phyloP scores from a whole-genome alignment of 2,797 vertebrate species.

The Gymnothorax javanicus region DNA sequence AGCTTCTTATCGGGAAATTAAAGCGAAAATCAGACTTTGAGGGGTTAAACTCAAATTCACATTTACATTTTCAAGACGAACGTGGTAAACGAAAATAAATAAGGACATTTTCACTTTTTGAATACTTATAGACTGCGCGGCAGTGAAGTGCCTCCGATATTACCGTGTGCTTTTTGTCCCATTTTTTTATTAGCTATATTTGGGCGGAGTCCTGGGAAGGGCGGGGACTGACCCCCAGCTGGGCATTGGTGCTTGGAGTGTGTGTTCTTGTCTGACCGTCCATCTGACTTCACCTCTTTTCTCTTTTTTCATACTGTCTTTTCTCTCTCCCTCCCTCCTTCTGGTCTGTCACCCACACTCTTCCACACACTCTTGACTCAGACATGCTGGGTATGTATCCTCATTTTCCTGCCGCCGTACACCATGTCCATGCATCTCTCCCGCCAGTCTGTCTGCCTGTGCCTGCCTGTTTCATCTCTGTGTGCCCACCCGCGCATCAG shows the following conservation, averaged over 20 bases:
- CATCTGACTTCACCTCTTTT: constrained; percentile 71
- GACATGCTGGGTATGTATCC: constrained; percentile 90
- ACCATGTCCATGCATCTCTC: constrained; percentile 19
- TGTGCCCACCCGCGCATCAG: constrained; percentile 54
- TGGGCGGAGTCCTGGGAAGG: background rate
- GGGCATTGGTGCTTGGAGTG: background rate
- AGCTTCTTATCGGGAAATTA: no score
- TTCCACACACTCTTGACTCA: constrained; percentile 73
- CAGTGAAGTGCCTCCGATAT: background rate
- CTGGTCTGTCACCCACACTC: constrained; percentile 54
- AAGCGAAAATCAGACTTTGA: no score
- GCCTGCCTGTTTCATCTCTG: constrained; percentile 64
- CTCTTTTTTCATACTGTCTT: constrained; percentile 43
- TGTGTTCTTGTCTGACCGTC: constrained; percentile 52
- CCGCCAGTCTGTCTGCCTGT: constrained; percentile 50
- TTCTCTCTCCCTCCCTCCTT: constrained; percentile 53
- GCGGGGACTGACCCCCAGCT: background rate
- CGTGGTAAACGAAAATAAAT: no score
- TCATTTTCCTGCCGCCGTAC: constrained; percentile 43
- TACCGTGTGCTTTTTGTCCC: background rate
- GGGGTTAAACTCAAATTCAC: no score
- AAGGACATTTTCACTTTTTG: no score
- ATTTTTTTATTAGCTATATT: background rate
- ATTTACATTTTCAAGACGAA: no score
- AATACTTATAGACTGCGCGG: no score